Base-by-base conservation (phyloP, 2,797 vertebrate genomes). In the Parauchenoglanis ngamensis region DNA sequence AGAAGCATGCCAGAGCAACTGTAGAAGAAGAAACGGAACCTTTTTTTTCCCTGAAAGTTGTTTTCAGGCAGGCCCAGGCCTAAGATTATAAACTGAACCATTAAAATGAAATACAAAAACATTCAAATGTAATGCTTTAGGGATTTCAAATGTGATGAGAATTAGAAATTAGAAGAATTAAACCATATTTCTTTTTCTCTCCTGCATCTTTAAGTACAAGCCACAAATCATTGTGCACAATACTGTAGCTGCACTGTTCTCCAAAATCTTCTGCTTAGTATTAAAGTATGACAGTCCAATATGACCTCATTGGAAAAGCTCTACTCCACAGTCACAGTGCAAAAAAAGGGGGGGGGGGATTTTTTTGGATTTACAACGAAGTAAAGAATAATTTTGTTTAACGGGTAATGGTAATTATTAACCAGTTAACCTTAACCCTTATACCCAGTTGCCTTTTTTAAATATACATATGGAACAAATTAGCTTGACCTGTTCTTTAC, bases 31-130 rank as follows among this genome's bases (percentile, higher is more conserved):
- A 46, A 63, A 80, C 40, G 46, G 40, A 17, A 44, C 19, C 8
- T 44, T 63, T 46, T 15, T 17, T 15, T 6, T 0, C 4, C 31
- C 19, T 6, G 21, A 81, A 63, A n/a, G 40, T 46, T 63, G 35
- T 21, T 40, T 79, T 79, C 19, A 79, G 77, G 21, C 57, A 81
- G 23, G 13, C 63, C 35, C 17, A 13, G 57, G 79, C 23, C 44
- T 57, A 63, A 44, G 6, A 63, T 63, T 63, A 63, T n/a, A 81
- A 63, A 46, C 12, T 52, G 61, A 65, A 65, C 44, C 44, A 52
- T 67, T 82, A 65, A 65, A 67, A 82, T 67, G 17, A 65, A 82
- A 82, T 67, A 46, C 35, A 81, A 81, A 59, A 61, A 63, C 21
- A n/a, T 61, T 80, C 7, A 61, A 25, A 80, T 25, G 25, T 44